These are phyloP conservation scores for Procambarus clarkii DNA, from an alignment of 1,140 invertebrate genomes.

Conservation along the genomic window DNA sequence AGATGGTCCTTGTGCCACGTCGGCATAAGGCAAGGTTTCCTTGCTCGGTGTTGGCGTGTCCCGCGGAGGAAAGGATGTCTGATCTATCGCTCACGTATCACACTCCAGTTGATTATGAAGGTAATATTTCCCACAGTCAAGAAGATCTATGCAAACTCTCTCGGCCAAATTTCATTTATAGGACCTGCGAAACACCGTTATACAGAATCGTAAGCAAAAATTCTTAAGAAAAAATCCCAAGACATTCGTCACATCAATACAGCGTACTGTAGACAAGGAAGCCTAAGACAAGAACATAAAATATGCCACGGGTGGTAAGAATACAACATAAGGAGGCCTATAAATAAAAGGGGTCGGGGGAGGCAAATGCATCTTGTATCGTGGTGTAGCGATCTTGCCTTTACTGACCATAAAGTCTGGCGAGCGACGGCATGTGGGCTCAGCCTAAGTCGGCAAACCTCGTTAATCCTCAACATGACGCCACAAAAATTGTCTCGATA, in stretches of 20 bases:
- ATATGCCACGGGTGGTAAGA: too few relatives aligned
- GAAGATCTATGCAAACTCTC: constrained; percentile 36
- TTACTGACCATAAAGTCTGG: constrained; percentile 14
- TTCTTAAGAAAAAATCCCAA: too few relatives aligned
- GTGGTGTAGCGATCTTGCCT: constrained; percentile 6
- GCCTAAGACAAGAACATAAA: background rate
- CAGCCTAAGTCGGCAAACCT: constrained; percentile 24
- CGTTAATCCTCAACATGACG: constrained; percentile 38
- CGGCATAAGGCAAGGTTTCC: background rate
- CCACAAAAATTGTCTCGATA: constrained; percentile 36
- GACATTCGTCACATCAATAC: too few relatives aligned
- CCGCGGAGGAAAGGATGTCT: background rate
- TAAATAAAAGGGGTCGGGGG: constrained; percentile 11
- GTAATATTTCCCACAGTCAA: constrained; percentile 36
- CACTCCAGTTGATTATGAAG: constrained; percentile 18
- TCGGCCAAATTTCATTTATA: constrained; percentile 7
- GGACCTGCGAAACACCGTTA: background rate
- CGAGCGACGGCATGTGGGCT: constrained; percentile 16
- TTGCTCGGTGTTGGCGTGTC: background rate
- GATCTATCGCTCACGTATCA: constrained; percentile 29
- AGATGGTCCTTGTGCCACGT: background rate
- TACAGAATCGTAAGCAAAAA: background rate
- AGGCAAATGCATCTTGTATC: constrained; percentile 10
- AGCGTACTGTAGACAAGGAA: too few relatives aligned
- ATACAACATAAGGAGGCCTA: background rate